These are phyloP conservation scores for Prinia subflava DNA, from an alignment of 2,113 vertebrate species.

Conservation along the genomic window DNA sequence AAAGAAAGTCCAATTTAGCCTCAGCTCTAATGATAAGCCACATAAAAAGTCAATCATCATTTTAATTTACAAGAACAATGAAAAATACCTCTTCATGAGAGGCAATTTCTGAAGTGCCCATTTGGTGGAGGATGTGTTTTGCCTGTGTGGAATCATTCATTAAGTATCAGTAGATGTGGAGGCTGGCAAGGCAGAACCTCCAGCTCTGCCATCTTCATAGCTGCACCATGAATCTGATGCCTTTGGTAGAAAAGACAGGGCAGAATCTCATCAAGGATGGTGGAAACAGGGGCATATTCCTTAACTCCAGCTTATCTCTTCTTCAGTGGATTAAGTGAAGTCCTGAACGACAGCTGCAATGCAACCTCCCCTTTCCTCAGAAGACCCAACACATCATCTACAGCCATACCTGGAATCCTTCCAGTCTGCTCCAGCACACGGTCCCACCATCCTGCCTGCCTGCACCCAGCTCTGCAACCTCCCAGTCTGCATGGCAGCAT, in stretches of 20 bases:
- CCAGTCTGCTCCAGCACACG: neutral
- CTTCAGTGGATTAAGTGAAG: neutral
- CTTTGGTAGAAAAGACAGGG: neutral
- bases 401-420: neutral
- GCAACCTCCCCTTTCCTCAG: neutral
- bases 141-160: neutral
- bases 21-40: neutral
- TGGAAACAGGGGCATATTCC: neutral
- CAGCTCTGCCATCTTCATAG: neutral
- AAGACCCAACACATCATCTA: neutral
- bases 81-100: neutral
- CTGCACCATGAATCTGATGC: fast-evolving
- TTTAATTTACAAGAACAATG: neutral
- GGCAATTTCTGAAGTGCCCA: neutral
- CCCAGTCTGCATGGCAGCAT: conserved; percentile 19
- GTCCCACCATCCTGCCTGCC: neutral
- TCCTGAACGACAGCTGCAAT: neutral
- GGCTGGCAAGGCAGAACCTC: neutral
- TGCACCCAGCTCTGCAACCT: neutral
- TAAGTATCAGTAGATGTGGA: neutral
- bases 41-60: neutral
- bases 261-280: neutral
- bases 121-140: neutral
- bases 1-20: neutral
- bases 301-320: neutral